A percentile compares a stretch with the other conserved stretches of the same genome.
These are phyloP conservation scores for Neomorphus geoffroyi DNA, from an alignment of 2,797 vertebrate species.

Conservation along the genomic window DNA sequence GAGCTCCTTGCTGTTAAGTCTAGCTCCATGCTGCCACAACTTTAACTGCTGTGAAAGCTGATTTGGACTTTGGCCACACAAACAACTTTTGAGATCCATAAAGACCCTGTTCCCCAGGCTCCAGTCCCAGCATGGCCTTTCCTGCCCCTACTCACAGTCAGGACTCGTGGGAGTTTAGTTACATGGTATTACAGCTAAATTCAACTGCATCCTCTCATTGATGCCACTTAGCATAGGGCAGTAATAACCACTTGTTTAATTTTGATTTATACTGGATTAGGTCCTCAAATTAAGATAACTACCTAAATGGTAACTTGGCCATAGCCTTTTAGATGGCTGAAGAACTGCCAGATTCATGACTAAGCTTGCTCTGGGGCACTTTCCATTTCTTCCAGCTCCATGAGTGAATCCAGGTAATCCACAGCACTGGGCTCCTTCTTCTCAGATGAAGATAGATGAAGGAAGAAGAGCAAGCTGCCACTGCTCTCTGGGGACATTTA, in stretches of 20 bases:
- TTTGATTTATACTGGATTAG: background rate
- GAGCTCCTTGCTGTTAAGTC: background rate
- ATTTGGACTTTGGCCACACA: background rate
- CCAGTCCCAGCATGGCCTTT: background rate
- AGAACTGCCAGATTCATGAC: background rate
- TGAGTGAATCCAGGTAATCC: background rate
- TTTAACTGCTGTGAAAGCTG: background rate
- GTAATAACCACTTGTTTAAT: fast-evolving
- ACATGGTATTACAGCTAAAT: background rate
- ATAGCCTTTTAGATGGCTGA: background rate
- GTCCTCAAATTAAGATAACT: background rate
- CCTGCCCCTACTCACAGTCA: background rate
- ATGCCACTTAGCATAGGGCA: background rate
- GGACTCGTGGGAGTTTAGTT: background rate
- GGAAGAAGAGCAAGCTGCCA: background rate
- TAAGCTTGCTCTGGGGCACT: background rate
- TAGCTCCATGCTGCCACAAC: background rate
- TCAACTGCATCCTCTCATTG: background rate
- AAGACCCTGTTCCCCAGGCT: background rate
- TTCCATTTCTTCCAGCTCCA: background rate
- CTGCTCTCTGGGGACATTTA: background rate
- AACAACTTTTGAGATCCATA: background rate
- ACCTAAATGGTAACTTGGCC: background rate
- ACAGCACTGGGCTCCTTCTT: background rate
- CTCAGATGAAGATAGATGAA: background rate